A percentile compares a stretch with the other conserved stretches of the same genome.
Conservation (phyloP, 1,140 invertebrate genomes). For the Achroia grisella region DNA sequence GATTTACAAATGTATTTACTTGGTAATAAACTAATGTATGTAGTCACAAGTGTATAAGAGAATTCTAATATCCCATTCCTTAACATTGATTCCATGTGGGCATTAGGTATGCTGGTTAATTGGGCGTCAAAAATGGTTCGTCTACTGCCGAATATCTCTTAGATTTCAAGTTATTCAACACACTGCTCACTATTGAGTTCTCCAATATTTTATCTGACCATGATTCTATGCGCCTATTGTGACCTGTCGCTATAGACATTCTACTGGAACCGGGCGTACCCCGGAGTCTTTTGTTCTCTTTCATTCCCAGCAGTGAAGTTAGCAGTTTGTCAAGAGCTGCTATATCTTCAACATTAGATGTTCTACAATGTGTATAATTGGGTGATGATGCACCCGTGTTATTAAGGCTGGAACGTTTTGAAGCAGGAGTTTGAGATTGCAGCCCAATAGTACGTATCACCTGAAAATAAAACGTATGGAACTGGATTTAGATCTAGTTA, state of each 20-base stretch:
- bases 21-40: too few species aligned
- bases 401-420: constrained; percentile 35
- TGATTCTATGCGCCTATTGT: constrained; percentile 42
- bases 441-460: constrained; percentile 51
- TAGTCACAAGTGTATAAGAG: too few species aligned
- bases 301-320: constrained; percentile 51
- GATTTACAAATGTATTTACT: too few species aligned
- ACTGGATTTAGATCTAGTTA: too few species aligned
- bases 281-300: constrained; percentile 40
- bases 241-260: constrained; percentile 17
- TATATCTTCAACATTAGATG: constrained; percentile 48
- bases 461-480: constrained; percentile 16
- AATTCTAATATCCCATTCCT: too few species aligned
- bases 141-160: constrained; percentile 41
- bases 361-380: constrained; percentile 10
- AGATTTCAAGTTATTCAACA: constrained; percentile 43
- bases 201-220: constrained; percentile 57
- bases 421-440: constrained; percentile 33
- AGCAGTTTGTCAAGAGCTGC: constrained; percentile 63
- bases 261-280: constrained; percentile 46
- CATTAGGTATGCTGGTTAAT: too few species aligned
- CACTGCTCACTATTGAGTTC: constrained; percentile 46
- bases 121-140: constrained; percentile 55
- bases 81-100: too few species aligned
- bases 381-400: constrained; percentile 36